Percentiles rank a stretch among this genome's conserved stretches.
Evolutionary conservation across 2,113 vertebrate genomes (phyloP).

Genomic region (Mola mola): DNA sequence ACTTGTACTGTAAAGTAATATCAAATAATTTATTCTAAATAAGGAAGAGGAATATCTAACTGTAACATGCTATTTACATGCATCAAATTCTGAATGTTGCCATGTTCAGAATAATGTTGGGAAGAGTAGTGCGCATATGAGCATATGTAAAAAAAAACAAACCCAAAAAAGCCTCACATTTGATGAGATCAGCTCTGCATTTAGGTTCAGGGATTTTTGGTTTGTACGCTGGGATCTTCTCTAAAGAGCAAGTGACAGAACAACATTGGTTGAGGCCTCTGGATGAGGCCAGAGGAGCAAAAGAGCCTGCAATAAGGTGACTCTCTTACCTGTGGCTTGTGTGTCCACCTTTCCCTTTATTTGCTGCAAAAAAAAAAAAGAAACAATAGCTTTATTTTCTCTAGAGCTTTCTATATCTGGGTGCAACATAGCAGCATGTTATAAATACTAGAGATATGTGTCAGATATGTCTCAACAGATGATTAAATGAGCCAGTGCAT

Average conservation of each 20-base stretch:
- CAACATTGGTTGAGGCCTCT: not conserved
- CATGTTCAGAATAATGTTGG: too few species aligned
- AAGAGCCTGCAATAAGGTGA: not conserved
- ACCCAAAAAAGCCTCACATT: slow-evolving; percentile 50
- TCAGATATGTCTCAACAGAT: slow-evolving; percentile 16
- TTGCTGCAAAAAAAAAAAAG: slow-evolving; percentile 27
- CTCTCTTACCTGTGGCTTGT: slow-evolving; percentile 39
- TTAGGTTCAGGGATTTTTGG: slow-evolving; percentile 71
- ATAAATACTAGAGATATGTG: slow-evolving; percentile 2
- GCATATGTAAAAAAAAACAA: too few species aligned
- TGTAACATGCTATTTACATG: too few species aligned
- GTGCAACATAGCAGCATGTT: not conserved
- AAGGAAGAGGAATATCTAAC: too few species aligned
- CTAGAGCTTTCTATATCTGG: not conserved
- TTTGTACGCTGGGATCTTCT: slow-evolving; percentile 63
- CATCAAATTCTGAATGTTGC: too few species aligned
- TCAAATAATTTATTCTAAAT: too few species aligned
- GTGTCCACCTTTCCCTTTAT: slow-evolving; percentile 48
- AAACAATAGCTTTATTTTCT: not conserved
- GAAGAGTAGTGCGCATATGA: too few species aligned
- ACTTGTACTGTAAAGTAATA: too few species aligned
- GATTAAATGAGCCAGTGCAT: slow-evolving; percentile 42
- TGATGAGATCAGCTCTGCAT: slow-evolving; percentile 72
- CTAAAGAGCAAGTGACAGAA: slow-evolving; percentile 32
- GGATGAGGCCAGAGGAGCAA: too few species aligned